These are phyloP conservation scores for Limnephilus marmoratus DNA, from an alignment of 2,888 invertebrate species.

Conservation along the genomic window DNA sequence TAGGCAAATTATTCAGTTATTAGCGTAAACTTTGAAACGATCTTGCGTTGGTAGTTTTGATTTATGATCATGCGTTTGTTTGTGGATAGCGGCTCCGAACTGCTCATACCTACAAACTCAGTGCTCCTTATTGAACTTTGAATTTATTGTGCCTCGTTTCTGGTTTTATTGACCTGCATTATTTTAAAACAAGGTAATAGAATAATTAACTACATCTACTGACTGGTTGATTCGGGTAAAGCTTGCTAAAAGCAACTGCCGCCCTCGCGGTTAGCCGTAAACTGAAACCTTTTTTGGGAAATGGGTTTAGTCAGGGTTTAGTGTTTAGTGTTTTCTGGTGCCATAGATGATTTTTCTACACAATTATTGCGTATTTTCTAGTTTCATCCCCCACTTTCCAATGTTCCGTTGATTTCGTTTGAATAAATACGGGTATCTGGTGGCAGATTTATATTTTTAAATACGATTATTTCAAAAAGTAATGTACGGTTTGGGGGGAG, in stretches of 20 bases:
- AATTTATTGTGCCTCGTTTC: background rate
- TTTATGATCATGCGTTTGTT: background rate
- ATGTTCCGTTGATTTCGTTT: background rate
- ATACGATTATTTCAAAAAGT: no score
- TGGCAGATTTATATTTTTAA: no score
- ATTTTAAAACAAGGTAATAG: background rate
- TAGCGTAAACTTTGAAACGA: background rate
- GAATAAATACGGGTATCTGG: no score
- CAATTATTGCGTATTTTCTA: background rate
- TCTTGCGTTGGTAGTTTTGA: background rate
- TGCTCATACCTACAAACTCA: background rate
- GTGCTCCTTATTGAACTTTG: background rate
- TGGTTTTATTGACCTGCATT: conserved; percentile 2
- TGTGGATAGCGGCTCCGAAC: background rate
- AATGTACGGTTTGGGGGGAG: no score
- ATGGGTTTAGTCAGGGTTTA: no score
- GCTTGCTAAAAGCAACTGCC: background rate
- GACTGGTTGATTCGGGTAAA: background rate
- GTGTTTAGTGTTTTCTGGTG: background rate
- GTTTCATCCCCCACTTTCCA: background rate
- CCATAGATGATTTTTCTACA: background rate
- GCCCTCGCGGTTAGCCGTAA: background rate
- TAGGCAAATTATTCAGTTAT: background rate
- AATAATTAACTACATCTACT: background rate
- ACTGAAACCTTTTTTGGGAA: background rate